phyloP scores from a whole-genome alignment of 2,797 vertebrate species.

The Schizothorax lantsangensis region DNA sequence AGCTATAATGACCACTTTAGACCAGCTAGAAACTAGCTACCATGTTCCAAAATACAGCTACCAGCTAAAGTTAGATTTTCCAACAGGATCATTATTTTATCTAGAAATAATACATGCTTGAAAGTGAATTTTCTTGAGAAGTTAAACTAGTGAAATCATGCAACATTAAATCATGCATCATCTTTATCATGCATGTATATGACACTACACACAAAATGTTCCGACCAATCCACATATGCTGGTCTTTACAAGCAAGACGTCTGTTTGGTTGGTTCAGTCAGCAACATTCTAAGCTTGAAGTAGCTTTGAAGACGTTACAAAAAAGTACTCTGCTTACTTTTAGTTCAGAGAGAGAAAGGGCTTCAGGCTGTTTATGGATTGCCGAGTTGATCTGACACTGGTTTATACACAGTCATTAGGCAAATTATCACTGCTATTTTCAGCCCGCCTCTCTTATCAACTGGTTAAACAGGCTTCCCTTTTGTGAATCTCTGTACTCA shows the following conservation, averaged over 20 bases:
- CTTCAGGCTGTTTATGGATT: constrained; percentile 18
- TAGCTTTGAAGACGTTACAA: not conserved
- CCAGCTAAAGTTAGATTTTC: constrained; percentile 7
- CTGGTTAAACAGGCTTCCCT: constrained; percentile 4
- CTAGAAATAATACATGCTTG: not conserved
- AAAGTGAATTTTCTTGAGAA: not conserved
- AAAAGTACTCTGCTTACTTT: not conserved
- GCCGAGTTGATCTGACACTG: not conserved
- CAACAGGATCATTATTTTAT: not conserved
- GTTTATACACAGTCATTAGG: not conserved
- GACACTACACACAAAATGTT: not conserved
- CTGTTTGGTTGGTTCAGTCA: not conserved
- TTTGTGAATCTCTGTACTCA: constrained; percentile 51
- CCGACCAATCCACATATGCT: not conserved
- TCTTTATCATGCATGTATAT: constrained; percentile 13
- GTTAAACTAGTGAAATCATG: not conserved
- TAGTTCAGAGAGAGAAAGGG: constrained; percentile 1
- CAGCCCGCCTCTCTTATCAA: not conserved
- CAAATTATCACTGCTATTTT: constrained; percentile 31
- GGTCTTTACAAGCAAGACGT: not conserved
- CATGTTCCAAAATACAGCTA: constrained; percentile 13
- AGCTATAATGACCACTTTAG: not conserved
- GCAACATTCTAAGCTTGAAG: not conserved
- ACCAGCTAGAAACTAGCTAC: not conserved
- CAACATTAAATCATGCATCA: constrained; percentile 11